Conservation (phyloP, 92 coral and sea anemone species). For the Muricea muricata region DNA sequence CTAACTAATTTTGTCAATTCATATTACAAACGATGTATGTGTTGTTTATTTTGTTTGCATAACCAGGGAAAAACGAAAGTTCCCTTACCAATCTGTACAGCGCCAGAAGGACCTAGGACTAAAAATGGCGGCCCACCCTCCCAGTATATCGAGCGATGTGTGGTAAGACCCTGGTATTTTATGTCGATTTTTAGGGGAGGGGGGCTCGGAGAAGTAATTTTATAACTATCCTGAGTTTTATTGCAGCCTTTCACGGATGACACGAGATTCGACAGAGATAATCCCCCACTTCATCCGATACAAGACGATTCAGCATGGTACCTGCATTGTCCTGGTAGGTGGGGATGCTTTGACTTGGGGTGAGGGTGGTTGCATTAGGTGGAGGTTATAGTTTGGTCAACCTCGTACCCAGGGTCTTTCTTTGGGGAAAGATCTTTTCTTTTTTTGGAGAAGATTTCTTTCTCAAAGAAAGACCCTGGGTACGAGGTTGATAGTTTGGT, state of each 20-base stretch:
- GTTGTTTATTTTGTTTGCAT: too few species aligned
- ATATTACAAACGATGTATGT: too few species aligned
- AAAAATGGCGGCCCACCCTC: constrained; percentile 95
- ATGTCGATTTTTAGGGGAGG: neutral
- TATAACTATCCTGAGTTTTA: too few species aligned
- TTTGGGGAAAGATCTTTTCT: too few species aligned
- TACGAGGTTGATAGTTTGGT: too few species aligned
- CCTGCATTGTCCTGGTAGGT: constrained; percentile 87
- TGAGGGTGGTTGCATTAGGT: neutral
- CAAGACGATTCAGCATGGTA: constrained; percentile 99
- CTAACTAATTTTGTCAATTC: too few species aligned
- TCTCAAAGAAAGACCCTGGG: too few species aligned
- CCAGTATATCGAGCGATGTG: constrained; percentile 86
- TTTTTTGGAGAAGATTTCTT: too few species aligned
- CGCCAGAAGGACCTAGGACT: constrained; percentile 97
- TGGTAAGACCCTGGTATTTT: constrained; percentile 87
- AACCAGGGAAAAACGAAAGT: constrained; percentile 92
- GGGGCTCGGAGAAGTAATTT: too few species aligned
- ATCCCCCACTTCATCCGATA: constrained; percentile 94
- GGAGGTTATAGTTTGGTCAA: too few species aligned
- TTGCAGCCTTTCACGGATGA: constrained; percentile 93
- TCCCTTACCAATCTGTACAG: constrained; percentile 98
- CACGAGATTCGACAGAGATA: constrained; percentile 88
- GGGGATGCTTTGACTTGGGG: too few species aligned
- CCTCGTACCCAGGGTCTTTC: too few species aligned